phyloP scores from a whole-genome alignment of 64 coral and sea anemone genomes.

The Hydrozoanthus tunicans region DNA sequence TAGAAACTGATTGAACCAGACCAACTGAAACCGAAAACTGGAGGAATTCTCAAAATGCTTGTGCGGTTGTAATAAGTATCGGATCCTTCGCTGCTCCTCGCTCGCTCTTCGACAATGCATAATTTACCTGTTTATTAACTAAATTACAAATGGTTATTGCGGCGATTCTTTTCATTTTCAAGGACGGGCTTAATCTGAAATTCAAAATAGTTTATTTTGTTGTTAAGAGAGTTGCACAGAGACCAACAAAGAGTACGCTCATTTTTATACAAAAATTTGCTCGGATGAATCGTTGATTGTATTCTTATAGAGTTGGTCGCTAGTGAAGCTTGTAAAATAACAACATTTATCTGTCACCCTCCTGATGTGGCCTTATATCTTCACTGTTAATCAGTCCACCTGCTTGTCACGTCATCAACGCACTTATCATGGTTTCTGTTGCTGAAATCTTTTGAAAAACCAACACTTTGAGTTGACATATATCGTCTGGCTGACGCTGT shows the following conservation, averaged over 20 bases:
- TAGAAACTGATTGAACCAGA: too few relatives aligned
- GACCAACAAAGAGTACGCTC: background rate
- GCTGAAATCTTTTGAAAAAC: background rate
- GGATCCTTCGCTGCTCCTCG: too few relatives aligned
- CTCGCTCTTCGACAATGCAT: too few relatives aligned
- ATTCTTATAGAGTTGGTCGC: background rate
- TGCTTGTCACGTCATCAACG: slow-evolving; percentile 15
- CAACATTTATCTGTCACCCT: background rate
- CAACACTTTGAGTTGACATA: background rate
- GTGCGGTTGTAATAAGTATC: too few relatives aligned
- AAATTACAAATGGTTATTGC: too few relatives aligned
- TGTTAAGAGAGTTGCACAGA: slow-evolving; percentile 28
- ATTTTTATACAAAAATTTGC: background rate
- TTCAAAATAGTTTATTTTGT: background rate
- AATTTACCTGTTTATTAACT: too few relatives aligned
- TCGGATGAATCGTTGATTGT: background rate
- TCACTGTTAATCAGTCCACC: slow-evolving; percentile 7
- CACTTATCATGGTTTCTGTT: background rate
- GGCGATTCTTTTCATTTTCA: too few relatives aligned
- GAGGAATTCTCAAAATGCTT: too few relatives aligned
- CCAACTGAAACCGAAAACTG: too few relatives aligned
- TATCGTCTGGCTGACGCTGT: background rate
- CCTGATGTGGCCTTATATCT: background rate
- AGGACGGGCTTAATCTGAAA: background rate
- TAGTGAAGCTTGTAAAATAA: background rate